Evolutionary conservation across 2,888 invertebrate genomes (phyloP), one percentile per base, ranked within the genome.

Genomic region (Galerucella pusilla): DNA sequence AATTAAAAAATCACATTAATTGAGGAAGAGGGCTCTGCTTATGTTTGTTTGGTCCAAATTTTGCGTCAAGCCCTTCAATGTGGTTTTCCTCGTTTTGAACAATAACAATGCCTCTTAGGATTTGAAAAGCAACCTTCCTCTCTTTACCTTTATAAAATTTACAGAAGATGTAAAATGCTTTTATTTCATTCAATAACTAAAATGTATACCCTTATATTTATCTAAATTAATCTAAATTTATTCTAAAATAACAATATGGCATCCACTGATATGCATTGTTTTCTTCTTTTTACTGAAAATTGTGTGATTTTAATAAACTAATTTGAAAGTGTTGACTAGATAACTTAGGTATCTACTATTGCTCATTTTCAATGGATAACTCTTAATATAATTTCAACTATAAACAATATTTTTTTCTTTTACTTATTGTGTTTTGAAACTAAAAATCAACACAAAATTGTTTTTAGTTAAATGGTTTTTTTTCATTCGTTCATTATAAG

Each of bases 311-410:
- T 49, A 65, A 64, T 20, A 45, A 60, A 16, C 60, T 25, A 52
- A 61, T 5, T 61, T 68, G 57, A 67, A 73, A 67, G 73, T 78
- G 79, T 76, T 45, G 64, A 70, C 75, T 79, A 77, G 77, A 71
- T 74, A 77, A 80, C 76, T 75, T 79, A 61, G 61, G 11, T 69
- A 25, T 68, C 76, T 78, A 77, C 81, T 81, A 81, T 80, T 81
- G 80, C 81, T 81, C 77, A 64, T 76, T 79, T 77, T 73, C 67
- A 57, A 71, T 60, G 60, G 20, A 60, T 67, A 69, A 54, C 67
- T 63, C 42, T 60, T n/a, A 70, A 42, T 42, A 64, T 64, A 25
- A 63, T 42, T 10, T 57, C 35, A 46, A 42, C 11, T 65, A 65
- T 20, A 65, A 65, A 45, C 16, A 68, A 16, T 42, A 6, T 42